Base-by-base conservation (phyloP, 2,888 invertebrate genomes). In the Drosophila anomelani region DNA sequence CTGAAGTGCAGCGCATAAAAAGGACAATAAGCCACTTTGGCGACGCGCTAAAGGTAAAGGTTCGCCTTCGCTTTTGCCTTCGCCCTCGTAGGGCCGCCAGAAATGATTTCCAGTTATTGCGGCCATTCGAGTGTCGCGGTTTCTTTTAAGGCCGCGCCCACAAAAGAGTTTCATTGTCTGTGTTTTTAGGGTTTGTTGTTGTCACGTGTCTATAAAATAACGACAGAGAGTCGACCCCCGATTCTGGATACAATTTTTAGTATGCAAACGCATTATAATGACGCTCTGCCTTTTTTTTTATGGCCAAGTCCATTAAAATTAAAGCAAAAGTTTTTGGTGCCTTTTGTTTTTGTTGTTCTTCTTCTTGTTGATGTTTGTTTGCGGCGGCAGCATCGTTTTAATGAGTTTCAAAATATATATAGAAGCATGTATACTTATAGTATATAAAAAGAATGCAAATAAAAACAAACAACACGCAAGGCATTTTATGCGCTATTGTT, bases 231-330 rank as follows among this genome's bases (percentile, higher is more conserved):
- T 23, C 72, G 75, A 76, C 69, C 75, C 75, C 61, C 57, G 83
- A 72, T 83, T 83, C 86, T 80, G 81, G 85, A 86, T 79, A 76
- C 75, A 66, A 63, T 77, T 88, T 84, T 88, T 79, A 86, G 87
- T 88, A 86, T 84, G 89, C 87, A 79, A 83, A 86, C 79, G 87
- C 87, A 84, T 86, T 88, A 81, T 81, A 88, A 85, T 82, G 86
- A 81, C 82, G 85, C 51, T 51, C 20, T 20, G 51, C 34, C 51
- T 20, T 13, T 36, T 75, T 75, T 56, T 84, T 89, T 89, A 89
- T 83, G 76, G 71, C 80, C 77, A 60, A 73, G 72, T 85, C 89
- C 85, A 86, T 86, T 86, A 89, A 86, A 86, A 86, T 86, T 89
- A 88, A 86, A 77, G 83, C 85, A 87, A 87, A 88, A 82, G 76